Conservation (phyloP, 2,888 invertebrate species). For the Hypomecis atomaria region DNA sequence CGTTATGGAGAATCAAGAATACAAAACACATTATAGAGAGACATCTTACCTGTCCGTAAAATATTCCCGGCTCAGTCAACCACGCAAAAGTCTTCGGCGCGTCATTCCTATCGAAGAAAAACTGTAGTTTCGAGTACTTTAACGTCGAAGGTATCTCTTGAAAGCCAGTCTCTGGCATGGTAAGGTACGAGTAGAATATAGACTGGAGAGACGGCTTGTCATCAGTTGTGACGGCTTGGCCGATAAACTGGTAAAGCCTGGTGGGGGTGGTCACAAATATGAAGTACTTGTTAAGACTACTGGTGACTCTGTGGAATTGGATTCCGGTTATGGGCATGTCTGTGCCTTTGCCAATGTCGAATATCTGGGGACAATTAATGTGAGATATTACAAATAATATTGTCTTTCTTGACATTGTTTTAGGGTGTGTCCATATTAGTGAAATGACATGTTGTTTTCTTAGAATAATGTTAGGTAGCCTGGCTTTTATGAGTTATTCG, state of each 20-base stretch:
- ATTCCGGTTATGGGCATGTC: conserved; percentile 94
- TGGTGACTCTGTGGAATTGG: conserved; percentile 89
- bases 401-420: too few relatives aligned
- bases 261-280: conserved; percentile 94
- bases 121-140: conserved; percentile 91
- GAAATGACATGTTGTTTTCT: too few relatives aligned
- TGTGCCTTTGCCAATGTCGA: conserved; percentile 92
- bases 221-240: conserved; percentile 87
- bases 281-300: conserved; percentile 89
- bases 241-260: conserved; percentile 94
- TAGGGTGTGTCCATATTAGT: too few relatives aligned
- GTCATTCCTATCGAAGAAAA: conserved; percentile 88
- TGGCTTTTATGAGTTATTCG: too few relatives aligned
- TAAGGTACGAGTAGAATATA: conserved; percentile 91
- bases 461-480: too few relatives aligned
- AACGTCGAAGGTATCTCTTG: conserved; percentile 89
- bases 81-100: conserved; percentile 93
- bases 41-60: conserved; percentile 88
- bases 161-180: conserved; percentile 88
- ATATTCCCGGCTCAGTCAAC: conserved; percentile 93
- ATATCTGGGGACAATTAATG: conserved; percentile 87
- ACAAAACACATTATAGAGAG: background rate
- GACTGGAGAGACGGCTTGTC: conserved; percentile 92
- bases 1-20: too few relatives aligned
- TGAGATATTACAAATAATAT: background rate